Conservation (phyloP, 2,888 invertebrate species). For the Acrobasis consociella region DNA sequence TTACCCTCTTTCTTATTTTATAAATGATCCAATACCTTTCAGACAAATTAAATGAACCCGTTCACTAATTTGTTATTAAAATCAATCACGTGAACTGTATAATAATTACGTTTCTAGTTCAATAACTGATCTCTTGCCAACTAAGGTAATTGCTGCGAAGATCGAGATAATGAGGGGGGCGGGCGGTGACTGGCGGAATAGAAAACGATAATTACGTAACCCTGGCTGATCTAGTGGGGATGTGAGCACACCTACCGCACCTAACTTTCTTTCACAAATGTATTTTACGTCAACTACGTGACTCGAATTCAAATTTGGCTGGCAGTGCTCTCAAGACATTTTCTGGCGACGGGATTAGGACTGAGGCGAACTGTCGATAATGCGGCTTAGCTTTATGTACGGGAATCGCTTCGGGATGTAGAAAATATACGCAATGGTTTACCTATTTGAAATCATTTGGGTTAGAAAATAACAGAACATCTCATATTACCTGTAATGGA, state of each 20-base stretch:
- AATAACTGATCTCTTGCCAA: constrained; percentile 19
- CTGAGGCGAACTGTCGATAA: constrained; percentile 31
- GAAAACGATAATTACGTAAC: constrained; percentile 22
- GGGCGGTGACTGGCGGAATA: constrained; percentile 9
- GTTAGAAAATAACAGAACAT: background rate
- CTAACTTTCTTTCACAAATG: constrained; percentile 42
- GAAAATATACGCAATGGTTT: background rate
- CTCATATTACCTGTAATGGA: too few relatives aligned
- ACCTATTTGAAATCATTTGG: background rate
- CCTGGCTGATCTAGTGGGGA: constrained; percentile 11
- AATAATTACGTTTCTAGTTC: constrained; percentile 21
- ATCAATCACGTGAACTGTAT: constrained; percentile 19
- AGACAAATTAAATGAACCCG: background rate
- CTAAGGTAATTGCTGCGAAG: constrained; percentile 20
- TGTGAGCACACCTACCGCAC: constrained; percentile 27
- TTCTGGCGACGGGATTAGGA: constrained; percentile 28
- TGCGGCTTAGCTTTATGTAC: constrained; percentile 26
- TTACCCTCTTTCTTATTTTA: background rate
- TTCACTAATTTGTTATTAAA: background rate
- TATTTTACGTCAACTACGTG: constrained; percentile 57
- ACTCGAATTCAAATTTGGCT: constrained; percentile 45
- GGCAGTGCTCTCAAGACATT: constrained; percentile 36
- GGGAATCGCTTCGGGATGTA: constrained; percentile 10
- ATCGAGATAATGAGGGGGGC: constrained; percentile 17
- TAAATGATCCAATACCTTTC: background rate